These are phyloP conservation scores for Triplophysa dalaica DNA, from an alignment of 2,113 vertebrate species.

Conservation along the genomic window DNA sequence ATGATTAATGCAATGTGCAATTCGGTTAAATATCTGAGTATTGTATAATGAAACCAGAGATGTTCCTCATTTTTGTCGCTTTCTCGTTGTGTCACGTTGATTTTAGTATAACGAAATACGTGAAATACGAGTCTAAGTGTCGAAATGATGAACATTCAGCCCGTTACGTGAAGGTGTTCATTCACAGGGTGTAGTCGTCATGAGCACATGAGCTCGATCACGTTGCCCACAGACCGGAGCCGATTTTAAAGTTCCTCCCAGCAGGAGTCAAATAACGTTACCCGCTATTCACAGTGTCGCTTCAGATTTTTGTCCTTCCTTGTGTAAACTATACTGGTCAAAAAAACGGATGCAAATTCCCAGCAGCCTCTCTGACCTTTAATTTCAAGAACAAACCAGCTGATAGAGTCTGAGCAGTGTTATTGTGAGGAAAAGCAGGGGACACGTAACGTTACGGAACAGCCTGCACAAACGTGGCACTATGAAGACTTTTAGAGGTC, in stretches of 20 bases:
- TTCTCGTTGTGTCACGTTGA: too few relatives aligned
- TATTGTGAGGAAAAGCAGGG: background rate
- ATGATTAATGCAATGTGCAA: background rate
- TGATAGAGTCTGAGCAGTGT: background rate
- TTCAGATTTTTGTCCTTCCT: background rate
- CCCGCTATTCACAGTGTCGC: background rate
- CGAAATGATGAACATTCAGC: background rate
- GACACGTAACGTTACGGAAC: background rate
- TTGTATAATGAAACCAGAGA: background rate
- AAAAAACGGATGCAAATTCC: background rate
- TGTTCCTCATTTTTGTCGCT: background rate
- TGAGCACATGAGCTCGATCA: background rate
- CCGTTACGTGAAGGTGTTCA: background rate
- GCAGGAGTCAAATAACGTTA: background rate
- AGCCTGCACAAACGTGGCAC: background rate
- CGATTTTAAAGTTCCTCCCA: background rate
- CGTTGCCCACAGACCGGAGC: background rate
- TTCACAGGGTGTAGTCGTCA: background rate
- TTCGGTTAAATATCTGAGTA: background rate
- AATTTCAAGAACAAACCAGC: background rate
- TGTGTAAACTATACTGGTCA: background rate
- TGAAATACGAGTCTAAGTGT: background rate
- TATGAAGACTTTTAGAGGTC: background rate
- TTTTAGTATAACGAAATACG: too few relatives aligned
- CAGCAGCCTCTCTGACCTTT: constrained; percentile 1